Conservation (phyloP, 2,888 invertebrate species). For the Rhyacophila evoluta region DNA sequence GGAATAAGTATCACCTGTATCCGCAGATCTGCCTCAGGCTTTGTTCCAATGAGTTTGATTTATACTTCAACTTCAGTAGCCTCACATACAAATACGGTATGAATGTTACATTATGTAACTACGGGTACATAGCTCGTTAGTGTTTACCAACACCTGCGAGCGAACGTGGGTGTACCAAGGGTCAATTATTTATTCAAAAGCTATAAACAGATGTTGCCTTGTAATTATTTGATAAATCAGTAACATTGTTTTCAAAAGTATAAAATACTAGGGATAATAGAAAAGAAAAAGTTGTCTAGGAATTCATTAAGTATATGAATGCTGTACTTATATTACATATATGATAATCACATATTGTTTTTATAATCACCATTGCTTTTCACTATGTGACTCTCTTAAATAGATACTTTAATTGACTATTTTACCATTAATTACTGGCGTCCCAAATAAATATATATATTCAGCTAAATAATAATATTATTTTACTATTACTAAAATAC, state of each 20-base stretch:
- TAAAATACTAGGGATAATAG: not conserved
- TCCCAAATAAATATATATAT: too few relatives aligned
- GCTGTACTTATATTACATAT: too few relatives aligned
- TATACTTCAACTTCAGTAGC: conserved; percentile 19
- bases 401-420: too few relatives aligned
- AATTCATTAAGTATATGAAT: too few relatives aligned
- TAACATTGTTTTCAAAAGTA: conserved; percentile 9
- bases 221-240: conserved; percentile 31
- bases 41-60: conserved; percentile 21
- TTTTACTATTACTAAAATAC: too few relatives aligned
- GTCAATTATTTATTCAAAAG: conserved; percentile 34
- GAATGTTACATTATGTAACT: conserved; percentile 5
- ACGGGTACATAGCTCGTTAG: conserved; percentile 2
- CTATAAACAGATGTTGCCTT: conserved; percentile 4
- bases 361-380: too few relatives aligned
- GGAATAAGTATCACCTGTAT: conserved; percentile 24
- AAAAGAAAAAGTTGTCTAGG: not conserved
- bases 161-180: conserved; percentile 22
- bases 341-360: too few relatives aligned
- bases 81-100: not conserved
- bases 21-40: conserved; percentile 14
- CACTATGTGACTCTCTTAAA: too few relatives aligned
- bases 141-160: conserved; percentile 4
- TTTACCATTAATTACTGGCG: too few relatives aligned
- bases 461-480: too few relatives aligned